Evolutionary conservation across 2,888 invertebrate species (phyloP).

Genomic region (Phengaris arion): DNA sequence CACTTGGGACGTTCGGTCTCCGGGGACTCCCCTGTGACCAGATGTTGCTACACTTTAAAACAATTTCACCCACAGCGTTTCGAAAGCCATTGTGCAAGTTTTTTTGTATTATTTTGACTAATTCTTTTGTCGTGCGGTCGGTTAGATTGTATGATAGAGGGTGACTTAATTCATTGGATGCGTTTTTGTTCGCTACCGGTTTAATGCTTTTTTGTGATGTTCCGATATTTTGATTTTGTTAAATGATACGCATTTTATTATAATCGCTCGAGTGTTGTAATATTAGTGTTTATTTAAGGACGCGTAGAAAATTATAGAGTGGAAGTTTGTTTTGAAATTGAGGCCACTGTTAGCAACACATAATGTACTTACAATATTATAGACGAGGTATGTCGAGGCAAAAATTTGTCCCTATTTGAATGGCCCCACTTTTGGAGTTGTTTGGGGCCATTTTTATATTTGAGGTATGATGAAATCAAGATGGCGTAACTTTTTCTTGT

Average conservation of each 20-base stretch:
- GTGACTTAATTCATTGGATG: slow-evolving; percentile 64
- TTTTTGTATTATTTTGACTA: slow-evolving; percentile 72
- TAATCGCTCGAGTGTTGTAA: slow-evolving; percentile 39
- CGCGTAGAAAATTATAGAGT: neutral
- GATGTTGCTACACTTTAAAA: slow-evolving; percentile 79
- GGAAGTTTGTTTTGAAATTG: slow-evolving; percentile 20
- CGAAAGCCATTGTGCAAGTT: slow-evolving; percentile 69
- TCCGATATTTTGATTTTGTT: slow-evolving; percentile 47
- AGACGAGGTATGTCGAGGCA: too few species aligned
- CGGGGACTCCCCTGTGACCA: slow-evolving; percentile 64
- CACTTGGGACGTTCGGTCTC: slow-evolving; percentile 32
- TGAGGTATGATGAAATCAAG: too few species aligned
- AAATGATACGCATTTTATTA: slow-evolving; percentile 41
- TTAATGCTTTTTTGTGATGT: slow-evolving; percentile 50
- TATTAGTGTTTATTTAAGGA: slow-evolving; percentile 33
- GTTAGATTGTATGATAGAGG: slow-evolving; percentile 69
- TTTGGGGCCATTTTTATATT: too few species aligned
- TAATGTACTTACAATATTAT: too few species aligned
- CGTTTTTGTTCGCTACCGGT: slow-evolving; percentile 67
- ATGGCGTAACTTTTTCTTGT: too few species aligned
- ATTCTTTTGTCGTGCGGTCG: slow-evolving; percentile 77
- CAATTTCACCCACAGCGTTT: slow-evolving; percentile 76
- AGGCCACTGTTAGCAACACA: neutral
- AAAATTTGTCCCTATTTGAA: too few species aligned
- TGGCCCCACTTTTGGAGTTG: too few species aligned